Conservation (phyloP, 2,888 invertebrate genomes). For the Tenthredo distinguenda region DNA sequence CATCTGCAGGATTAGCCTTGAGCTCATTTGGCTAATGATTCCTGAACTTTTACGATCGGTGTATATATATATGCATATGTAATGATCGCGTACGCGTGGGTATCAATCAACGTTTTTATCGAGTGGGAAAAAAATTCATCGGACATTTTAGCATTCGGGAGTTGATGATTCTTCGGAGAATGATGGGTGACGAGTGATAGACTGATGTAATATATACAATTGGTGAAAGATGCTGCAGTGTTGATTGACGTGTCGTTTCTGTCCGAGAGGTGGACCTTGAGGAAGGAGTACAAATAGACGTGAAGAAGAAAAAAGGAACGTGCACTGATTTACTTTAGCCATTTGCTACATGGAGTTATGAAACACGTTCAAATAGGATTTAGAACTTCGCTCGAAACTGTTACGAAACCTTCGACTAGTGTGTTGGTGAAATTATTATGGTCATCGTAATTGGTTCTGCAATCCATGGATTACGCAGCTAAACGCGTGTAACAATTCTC, state of each 20-base stretch:
- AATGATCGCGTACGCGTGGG: not conserved
- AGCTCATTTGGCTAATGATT: not conserved
- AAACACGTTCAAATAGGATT: not conserved
- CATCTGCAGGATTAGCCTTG: not conserved
- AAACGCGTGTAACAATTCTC: not conserved
- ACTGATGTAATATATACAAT: not conserved
- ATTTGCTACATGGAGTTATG: not conserved
- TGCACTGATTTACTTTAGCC: not conserved
- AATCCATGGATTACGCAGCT: not conserved
- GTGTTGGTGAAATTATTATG: conserved; percentile 11
- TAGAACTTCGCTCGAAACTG: not conserved
- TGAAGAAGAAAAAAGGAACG: not conserved
- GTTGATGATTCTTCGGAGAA: not conserved
- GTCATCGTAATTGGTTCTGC: not conserved
- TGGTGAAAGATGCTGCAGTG: not conserved
- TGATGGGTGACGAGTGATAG: conserved; percentile 15
- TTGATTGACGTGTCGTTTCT: not conserved
- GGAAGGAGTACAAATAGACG: not conserved
- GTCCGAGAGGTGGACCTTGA: not conserved
- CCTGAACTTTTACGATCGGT: not conserved
- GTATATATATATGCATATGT: too few relatives aligned
- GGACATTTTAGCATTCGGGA: not conserved
- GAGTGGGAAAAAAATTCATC: not conserved
- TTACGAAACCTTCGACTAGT: conserved; percentile 21
- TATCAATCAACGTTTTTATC: not conserved